These are phyloP conservation scores for Callorhinus ursinus DNA, from an alignment of 2,113 vertebrate genomes.

Conservation along the genomic window DNA sequence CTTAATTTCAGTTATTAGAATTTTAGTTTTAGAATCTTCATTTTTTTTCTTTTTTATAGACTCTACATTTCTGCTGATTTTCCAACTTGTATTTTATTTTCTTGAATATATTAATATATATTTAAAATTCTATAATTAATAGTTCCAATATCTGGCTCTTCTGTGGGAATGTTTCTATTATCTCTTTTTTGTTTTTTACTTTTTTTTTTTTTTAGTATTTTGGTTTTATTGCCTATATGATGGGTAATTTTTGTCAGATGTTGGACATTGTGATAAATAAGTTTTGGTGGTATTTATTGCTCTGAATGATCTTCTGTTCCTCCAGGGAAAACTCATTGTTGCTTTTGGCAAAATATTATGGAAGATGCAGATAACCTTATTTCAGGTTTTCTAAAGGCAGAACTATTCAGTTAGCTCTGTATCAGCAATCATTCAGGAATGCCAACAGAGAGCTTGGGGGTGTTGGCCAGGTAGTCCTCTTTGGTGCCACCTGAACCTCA, in stretches of 20 bases:
- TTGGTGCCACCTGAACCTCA: neutral
- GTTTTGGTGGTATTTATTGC: neutral
- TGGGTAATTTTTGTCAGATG: neutral
- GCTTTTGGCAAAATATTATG: neutral
- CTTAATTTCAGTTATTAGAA: neutral
- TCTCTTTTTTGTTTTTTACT: neutral
- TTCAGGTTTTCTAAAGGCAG: neutral
- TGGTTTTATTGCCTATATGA: neutral
- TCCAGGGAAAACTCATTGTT: neutral
- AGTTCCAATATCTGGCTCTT: neutral
- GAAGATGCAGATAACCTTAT: neutral
- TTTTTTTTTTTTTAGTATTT: neutral
- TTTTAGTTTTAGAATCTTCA: neutral
- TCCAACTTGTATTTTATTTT: neutral
- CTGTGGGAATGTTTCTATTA: neutral
- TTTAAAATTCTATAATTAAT: neutral
- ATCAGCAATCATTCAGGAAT: neutral
- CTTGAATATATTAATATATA: neutral
- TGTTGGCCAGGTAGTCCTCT: neutral
- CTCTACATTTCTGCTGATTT: neutral
- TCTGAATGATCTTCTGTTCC: neutral
- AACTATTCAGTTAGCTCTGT: neutral
- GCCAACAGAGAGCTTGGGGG: neutral
- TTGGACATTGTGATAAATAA: neutral
- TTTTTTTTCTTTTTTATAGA: neutral